Percentiles rank a stretch among this genome's conserved stretches.
These are phyloP conservation scores for Eurytoma adleriae DNA, from an alignment of 2,888 invertebrate species.

Conservation along the genomic window DNA sequence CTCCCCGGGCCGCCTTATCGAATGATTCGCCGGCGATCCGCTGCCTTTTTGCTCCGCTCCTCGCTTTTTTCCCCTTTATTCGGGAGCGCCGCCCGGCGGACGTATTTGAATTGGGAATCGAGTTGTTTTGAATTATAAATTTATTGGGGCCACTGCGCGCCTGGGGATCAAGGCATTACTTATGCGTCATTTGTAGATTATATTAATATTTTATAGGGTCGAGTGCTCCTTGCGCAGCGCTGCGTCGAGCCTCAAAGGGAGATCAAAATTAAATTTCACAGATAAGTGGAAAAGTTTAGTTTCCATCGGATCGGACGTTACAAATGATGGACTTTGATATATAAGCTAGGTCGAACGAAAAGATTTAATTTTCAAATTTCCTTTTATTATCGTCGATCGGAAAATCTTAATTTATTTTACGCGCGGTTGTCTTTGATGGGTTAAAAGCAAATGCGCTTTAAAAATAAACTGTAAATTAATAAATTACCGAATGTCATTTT, in stretches of 20 bases:
- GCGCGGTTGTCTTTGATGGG: too few species aligned
- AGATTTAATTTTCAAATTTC: not conserved
- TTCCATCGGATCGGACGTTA: not conserved
- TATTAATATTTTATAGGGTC: slow-evolving; percentile 37
- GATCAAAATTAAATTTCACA: too few species aligned
- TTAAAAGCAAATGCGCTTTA: too few species aligned
- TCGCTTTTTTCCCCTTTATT: slow-evolving; percentile 18
- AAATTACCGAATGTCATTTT: too few species aligned
- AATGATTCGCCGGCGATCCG: slow-evolving; percentile 29
- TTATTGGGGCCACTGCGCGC: slow-evolving; percentile 9
- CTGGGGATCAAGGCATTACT: slow-evolving; percentile 22
- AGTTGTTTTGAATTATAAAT: slow-evolving; percentile 55
- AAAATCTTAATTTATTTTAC: too few species aligned
- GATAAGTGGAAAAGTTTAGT: not conserved
- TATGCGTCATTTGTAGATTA: slow-evolving; percentile 37
- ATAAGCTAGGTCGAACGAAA: not conserved
- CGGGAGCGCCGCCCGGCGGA: not conserved
- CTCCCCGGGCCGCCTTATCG: slow-evolving; percentile 23
- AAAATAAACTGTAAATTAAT: too few species aligned
- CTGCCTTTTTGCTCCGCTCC: not conserved
- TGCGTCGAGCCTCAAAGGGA: not conserved
- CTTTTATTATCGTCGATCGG: not conserved
- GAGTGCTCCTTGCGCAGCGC: not conserved
- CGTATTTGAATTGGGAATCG: slow-evolving; percentile 44
- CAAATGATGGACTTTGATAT: not conserved